Evolutionary conservation across 2,113 vertebrate species (phyloP), one percentile per base, ranked within the genome.

Genomic region (Chrysochloris asiatica): DNA sequence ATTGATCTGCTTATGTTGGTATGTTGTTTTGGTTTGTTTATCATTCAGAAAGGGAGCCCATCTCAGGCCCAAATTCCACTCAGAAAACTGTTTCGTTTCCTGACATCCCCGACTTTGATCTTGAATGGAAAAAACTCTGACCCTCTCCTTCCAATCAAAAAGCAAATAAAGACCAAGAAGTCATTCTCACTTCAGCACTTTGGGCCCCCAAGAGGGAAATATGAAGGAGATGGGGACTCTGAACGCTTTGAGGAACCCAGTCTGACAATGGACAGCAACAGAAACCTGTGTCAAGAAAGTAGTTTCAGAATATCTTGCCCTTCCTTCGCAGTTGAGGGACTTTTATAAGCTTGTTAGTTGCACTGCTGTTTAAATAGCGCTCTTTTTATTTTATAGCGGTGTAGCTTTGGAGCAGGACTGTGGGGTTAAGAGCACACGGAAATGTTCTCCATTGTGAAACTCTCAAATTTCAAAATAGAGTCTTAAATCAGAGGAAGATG

Each of bases 31-130:
- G 78, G 19, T 86, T 81, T 79, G 47, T 48, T 77, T 72, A 71
- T 93, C 83, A 61, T 41, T 94, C 91, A 95, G 93, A 93, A 97
- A 96, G 86, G 93, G 92, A 97, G 95, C 92, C 97, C 97, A 95
- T 95, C 94, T 87, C 94, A 95, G 95, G 95, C 94, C 95, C 78
- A 95, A 97, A 97, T 94, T 93, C 90, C 96, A 96, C 72, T 97
- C 93, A 95, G 96, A 96, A 97, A 97, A 97, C 93, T 84, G 91
- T 94, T 97, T 96, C 24, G 30, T 96, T 96, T 93, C 92, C 71
- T 96, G 96, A 95, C 94, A 28, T 92, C 47, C 75, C 95, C 94
- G 88, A 80, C 95, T 98, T 97, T 98, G 97, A 98, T 97, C 96
- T 97, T 94, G 96, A 86, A 95, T 89, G 90, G 96, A 96, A 38